Conservation (phyloP, 2,888 invertebrate species). For the Drosophila quinaria region DNA sequence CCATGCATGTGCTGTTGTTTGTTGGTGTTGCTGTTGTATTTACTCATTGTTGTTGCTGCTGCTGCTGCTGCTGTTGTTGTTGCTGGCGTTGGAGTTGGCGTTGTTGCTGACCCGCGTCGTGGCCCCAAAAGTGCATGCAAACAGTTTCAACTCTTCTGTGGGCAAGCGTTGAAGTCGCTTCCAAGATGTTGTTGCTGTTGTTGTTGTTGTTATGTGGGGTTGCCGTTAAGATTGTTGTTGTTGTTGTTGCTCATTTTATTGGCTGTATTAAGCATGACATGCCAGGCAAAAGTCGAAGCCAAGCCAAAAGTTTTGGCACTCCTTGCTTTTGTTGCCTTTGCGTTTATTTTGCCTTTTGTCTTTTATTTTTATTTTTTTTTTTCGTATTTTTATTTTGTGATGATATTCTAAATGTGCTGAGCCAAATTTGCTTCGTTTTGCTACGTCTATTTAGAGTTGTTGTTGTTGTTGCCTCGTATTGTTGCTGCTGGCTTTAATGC, state of each 20-base stretch:
- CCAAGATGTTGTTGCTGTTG: constrained; percentile 53
- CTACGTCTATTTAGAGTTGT: constrained; percentile 59
- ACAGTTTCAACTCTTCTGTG: constrained; percentile 54
- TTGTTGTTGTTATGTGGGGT: constrained; percentile 45
- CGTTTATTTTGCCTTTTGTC: constrained; percentile 26
- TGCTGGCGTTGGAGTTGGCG: constrained; percentile 50
- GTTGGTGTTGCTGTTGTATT: constrained; percentile 10
- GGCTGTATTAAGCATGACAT: constrained; percentile 81
- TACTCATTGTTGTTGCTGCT: constrained; percentile 29
- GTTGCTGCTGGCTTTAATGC: constrained; percentile 71
- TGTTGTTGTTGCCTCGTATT: constrained; percentile 32
- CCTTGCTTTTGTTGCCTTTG: constrained; percentile 71
- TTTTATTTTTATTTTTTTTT: constrained; percentile 33
- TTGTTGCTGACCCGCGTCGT: constrained; percentile 78
- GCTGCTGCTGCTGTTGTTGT: constrained; percentile 46
- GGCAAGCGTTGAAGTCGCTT: constrained; percentile 69
- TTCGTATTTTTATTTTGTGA: constrained; percentile 60
- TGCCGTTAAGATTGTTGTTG: constrained; percentile 50
- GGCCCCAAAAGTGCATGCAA: constrained; percentile 80
- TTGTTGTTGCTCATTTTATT: constrained; percentile 67
- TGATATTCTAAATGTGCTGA: constrained; percentile 84
- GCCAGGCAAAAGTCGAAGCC: constrained; percentile 68
- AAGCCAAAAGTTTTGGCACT: constrained; percentile 74
- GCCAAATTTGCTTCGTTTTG: constrained; percentile 80
- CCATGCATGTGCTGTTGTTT: constrained; percentile 49